Conservation (phyloP, 2,888 invertebrate genomes). For the Odontothrips loti region DNA sequence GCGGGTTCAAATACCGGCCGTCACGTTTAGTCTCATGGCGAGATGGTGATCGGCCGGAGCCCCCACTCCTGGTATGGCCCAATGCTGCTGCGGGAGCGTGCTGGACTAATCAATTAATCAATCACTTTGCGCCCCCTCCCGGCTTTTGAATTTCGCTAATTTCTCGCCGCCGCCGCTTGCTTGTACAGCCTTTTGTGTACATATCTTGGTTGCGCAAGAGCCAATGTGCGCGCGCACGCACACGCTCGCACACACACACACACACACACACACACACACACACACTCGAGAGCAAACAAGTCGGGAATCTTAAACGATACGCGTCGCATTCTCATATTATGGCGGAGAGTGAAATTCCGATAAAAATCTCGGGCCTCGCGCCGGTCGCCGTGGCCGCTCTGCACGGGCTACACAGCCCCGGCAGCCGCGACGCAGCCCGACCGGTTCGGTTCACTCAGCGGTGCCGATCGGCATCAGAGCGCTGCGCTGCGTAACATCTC, state of each 20-base stretch:
- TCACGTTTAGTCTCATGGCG: too few species aligned
- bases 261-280: background rate
- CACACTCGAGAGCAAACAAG: background rate
- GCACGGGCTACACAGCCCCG: background rate
- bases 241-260: background rate
- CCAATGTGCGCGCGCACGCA: background rate
- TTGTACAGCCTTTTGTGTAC: background rate
- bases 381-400: background rate
- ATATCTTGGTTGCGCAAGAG: background rate
- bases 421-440: background rate
- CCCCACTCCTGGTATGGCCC: too few species aligned
- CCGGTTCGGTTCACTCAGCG: background rate
- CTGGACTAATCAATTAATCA: background rate
- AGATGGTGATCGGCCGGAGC: background rate
- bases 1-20: too few species aligned
- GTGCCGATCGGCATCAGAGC: background rate
- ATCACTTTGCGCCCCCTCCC: background rate
- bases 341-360: background rate
- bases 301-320: background rate
- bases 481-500: background rate
- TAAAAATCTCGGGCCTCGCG: slow-evolving; percentile 1
- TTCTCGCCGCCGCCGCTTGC: background rate
- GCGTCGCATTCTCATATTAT: background rate
- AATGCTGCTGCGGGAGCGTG: background rate
- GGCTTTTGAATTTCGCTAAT: background rate